Conservation (phyloP, 2,888 invertebrate species). For the Nymphalis polychloros region DNA sequence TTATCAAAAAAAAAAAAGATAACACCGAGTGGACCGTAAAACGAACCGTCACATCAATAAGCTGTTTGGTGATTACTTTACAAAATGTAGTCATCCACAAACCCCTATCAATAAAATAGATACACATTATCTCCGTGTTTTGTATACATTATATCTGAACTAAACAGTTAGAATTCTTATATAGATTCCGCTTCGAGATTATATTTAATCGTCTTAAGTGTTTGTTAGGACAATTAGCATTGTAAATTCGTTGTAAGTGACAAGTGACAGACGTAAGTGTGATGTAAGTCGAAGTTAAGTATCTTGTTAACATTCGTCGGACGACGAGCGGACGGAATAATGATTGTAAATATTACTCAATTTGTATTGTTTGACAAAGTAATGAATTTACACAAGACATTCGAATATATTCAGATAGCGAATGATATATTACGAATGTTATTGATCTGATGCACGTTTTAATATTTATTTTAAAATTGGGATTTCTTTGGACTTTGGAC, state of each 20-base stretch:
- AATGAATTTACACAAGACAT: conserved; percentile 7
- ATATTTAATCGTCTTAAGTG: conserved; percentile 31
- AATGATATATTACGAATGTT: no score
- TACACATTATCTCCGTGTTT: conserved; percentile 2
- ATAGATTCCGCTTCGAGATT: conserved; percentile 5
- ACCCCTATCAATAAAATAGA: neutral
- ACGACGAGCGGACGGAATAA: conserved; percentile 7
- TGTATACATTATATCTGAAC: neutral
- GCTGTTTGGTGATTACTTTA: neutral
- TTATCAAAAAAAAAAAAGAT: conserved; percentile 1
- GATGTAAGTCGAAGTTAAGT: conserved; percentile 24
- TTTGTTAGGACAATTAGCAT: conserved; percentile 38
- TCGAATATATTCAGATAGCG: neutral
- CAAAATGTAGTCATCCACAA: neutral
- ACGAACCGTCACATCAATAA: neutral
- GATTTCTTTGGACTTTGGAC: no score
- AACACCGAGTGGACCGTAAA: neutral
- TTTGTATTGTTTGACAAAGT: neutral
- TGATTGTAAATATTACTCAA: neutral
- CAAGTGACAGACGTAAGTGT: conserved; percentile 27
- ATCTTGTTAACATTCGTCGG: conserved; percentile 29
- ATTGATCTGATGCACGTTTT: no score
- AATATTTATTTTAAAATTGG: no score
- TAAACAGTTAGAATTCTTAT: neutral
- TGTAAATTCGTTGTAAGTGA: conserved; percentile 28